These are phyloP conservation scores for Perizoma affinitatum DNA, from an alignment of 2,888 invertebrate species.

Conservation along the genomic window DNA sequence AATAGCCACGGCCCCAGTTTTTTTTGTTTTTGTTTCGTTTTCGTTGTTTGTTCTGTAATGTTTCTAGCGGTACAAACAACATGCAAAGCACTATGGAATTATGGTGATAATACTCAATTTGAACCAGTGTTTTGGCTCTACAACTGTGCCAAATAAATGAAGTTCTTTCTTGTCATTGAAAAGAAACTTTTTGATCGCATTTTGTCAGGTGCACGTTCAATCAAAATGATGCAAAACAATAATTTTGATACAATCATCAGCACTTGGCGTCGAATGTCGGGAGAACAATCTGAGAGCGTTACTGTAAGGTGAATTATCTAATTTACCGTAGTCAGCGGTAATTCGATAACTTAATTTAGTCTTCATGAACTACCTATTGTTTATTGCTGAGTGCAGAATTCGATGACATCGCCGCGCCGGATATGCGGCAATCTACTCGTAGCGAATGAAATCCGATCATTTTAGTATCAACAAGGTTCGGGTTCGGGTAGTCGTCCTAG, in stretches of 20 bases:
- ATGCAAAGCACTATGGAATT: too few species aligned
- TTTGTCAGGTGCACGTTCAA: constrained; percentile 29
- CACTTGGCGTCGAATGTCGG: constrained; percentile 77
- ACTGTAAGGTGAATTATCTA: constrained; percentile 62
- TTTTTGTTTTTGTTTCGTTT: too few species aligned
- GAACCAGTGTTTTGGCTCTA: too few species aligned
- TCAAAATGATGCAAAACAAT: constrained; percentile 67
- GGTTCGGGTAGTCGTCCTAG: too few species aligned
- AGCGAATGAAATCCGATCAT: constrained; percentile 25
- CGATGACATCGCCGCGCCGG: constrained; percentile 7
- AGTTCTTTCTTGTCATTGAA: constrained; percentile 6
- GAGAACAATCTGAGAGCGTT: constrained; percentile 62
- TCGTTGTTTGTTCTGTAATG: too few species aligned
- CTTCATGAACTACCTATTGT: constrained; percentile 33
- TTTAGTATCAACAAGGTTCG: background rate
- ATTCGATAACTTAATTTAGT: constrained; percentile 34
- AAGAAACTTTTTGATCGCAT: constrained; percentile 36
- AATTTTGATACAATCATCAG: constrained; percentile 74
- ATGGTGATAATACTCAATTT: too few species aligned
- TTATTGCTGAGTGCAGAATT: constrained; percentile 11
- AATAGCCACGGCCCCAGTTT: too few species aligned
- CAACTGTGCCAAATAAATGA: too few species aligned
- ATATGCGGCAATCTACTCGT: too few species aligned
- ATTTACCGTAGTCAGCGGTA: constrained; percentile 33
- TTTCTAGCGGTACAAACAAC: too few species aligned